Conservation (phyloP, 2,888 invertebrate species). For the Andrena fulva region DNA sequence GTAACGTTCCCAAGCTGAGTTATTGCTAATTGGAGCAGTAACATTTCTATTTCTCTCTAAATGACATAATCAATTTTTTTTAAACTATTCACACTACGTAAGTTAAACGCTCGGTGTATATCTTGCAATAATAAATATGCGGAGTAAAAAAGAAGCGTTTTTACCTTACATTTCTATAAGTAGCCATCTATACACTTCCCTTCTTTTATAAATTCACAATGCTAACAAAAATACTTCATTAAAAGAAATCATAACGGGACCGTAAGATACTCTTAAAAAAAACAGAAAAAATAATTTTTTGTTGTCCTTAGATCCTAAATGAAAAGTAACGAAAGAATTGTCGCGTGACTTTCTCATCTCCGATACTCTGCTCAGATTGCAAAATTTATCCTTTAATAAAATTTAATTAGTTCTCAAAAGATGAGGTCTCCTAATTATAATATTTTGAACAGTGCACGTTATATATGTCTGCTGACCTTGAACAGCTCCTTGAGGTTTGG, state of each 20-base stretch:
- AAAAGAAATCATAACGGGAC: too few relatives aligned
- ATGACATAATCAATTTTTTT: not conserved
- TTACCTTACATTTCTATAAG: too few relatives aligned
- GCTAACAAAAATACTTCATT: too few relatives aligned
- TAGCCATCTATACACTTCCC: too few relatives aligned
- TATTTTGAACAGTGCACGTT: not conserved
- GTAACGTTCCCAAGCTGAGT: too few relatives aligned
- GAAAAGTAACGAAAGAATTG: not conserved
- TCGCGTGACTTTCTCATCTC: not conserved
- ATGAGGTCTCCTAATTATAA: not conserved
- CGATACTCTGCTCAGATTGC: not conserved
- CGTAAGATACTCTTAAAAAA: too few relatives aligned
- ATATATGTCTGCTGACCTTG: constrained; percentile 84
- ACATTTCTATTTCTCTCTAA: not conserved
- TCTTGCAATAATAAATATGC: too few relatives aligned
- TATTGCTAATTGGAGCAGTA: too few relatives aligned
- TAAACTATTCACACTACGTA: not conserved
- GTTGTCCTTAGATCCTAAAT: not conserved
- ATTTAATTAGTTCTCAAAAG: not conserved
- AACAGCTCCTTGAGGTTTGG: constrained; percentile 90
- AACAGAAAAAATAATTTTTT: too few relatives aligned
- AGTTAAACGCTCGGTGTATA: too few relatives aligned
- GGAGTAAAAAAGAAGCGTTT: too few relatives aligned
- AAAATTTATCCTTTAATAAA: not conserved
- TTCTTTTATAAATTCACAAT: too few relatives aligned